Conservation (phyloP, 2,113 vertebrate genomes). For the Rallus limicola region DNA sequence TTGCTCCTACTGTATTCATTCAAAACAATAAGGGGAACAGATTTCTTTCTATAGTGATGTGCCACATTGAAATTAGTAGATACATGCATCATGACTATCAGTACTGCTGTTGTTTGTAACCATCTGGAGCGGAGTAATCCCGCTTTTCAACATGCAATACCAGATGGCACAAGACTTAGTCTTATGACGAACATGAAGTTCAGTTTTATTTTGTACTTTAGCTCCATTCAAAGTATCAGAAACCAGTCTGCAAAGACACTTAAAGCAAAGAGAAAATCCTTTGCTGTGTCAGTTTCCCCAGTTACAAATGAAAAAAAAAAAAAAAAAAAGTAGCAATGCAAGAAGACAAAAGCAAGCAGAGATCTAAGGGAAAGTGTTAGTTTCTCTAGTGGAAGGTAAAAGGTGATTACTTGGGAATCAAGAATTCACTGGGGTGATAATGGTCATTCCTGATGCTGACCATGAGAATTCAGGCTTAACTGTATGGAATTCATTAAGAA, state of each 20-base stretch:
- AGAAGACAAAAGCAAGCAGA: not conserved
- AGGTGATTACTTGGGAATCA: not conserved
- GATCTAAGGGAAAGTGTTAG: not conserved
- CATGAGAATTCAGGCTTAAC: not conserved
- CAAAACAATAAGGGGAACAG: not conserved
- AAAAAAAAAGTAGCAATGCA: not conserved
- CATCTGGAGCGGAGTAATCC: not conserved
- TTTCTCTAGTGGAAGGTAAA: not conserved
- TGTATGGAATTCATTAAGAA: not conserved
- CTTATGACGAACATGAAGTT: not conserved
- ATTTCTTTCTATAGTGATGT: not conserved
- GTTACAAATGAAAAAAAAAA: not conserved
- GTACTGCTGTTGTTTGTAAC: not conserved
- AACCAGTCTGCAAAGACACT: not conserved
- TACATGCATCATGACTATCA: not conserved
- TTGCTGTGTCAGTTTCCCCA: not conserved
- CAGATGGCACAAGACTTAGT: not conserved
- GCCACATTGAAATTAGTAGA: not conserved
- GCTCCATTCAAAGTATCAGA: not conserved
- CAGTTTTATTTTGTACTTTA: not conserved
- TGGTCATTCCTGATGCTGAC: not conserved
- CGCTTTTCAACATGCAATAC: not conserved
- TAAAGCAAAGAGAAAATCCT: not conserved
- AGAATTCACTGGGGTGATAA: rapidly evolving
- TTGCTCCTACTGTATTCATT: not conserved